Evolutionary conservation across 2,113 vertebrate genomes (phyloP).

Genomic region (Paraplagusia blochii): DNA sequence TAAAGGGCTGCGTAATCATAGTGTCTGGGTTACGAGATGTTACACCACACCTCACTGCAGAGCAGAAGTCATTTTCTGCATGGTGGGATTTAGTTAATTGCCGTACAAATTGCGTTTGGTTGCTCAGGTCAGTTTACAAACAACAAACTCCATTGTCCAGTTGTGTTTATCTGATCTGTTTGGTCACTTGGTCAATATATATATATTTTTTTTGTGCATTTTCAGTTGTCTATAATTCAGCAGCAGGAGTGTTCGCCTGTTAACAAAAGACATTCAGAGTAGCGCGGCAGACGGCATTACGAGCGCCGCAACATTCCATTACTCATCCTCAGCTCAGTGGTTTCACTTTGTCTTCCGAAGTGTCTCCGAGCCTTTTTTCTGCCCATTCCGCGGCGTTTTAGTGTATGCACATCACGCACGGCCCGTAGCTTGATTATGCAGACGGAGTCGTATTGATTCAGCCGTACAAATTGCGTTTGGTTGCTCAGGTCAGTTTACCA

Average conservation of each 20-base stretch:
- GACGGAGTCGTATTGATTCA: slow-evolving; percentile 52
- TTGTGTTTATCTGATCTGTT: slow-evolving; percentile 20
- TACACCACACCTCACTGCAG: slow-evolving; percentile 53
- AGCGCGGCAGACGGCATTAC: slow-evolving; percentile 6
- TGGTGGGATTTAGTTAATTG: slow-evolving; percentile 69
- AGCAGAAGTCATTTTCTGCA: slow-evolving; percentile 65
- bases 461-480: too few species aligned
- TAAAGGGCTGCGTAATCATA: slow-evolving; percentile 69
- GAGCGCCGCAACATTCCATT: slow-evolving; percentile 28
- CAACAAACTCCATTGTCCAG: slow-evolving; percentile 31
- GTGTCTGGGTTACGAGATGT: slow-evolving; percentile 59
- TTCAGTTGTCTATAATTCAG: slow-evolving; percentile 46
- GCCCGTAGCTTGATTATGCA: slow-evolving; percentile 48
- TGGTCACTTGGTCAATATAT: slow-evolving; percentile 17
- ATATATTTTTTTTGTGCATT: slow-evolving; percentile 30
- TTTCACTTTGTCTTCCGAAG: slow-evolving; percentile 44
- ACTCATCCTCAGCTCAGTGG: slow-evolving; percentile 38
- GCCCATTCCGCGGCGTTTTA: slow-evolving; percentile 48
- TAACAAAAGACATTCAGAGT: slow-evolving; percentile 27
- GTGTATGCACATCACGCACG: slow-evolving; percentile 57
- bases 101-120: slow-evolving; percentile 67
- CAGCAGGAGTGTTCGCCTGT: slow-evolving; percentile 14
- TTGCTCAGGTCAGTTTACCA: slow-evolving; percentile 47
- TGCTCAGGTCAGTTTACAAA: slow-evolving; percentile 48
- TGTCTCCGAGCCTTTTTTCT: slow-evolving; percentile 49